Base-by-base conservation (phyloP, 2,797 vertebrate species). In the Podarcis lilfordi region DNA sequence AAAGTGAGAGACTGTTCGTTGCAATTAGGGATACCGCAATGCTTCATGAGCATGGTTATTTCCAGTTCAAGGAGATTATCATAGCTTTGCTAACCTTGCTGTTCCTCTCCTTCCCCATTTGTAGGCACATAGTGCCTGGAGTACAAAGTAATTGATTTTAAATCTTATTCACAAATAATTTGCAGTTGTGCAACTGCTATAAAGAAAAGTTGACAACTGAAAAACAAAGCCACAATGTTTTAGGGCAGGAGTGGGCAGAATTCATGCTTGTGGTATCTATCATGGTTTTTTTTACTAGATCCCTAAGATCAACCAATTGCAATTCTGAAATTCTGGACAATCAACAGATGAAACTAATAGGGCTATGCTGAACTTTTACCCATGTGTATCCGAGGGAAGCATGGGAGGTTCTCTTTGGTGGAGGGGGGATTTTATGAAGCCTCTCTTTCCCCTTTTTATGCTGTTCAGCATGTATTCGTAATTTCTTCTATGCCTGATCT, bases 11-110 rank as follows among this genome's bases (percentile, higher is more conserved):
- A 81, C 85, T 76, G 91, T 91, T 95, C 19, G 17, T 29, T 79
- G 29, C 72, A 45, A 91, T 89, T 89, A 68, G 6, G 50, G 25
- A 78, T 66, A 89, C 71, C 10, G 86, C 64, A 86, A 37, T 87
- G 71, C 77, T 88, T 89, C 78, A 79, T 78, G 93, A 91, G 91
- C 93, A 92, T 82, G 85, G 29, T 45, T 91, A 74, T 92, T 91
- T 93, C 35, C 79, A 90, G 88, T 88, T 94, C 92, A 91, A 95
- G 94, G 86, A 93, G 76, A 92, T 95, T 94, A 94, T 93, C 90
- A 74, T 0, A 82, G 35, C 8, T 91, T 86, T 86, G 2, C 1
- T 79, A 90, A 86, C 94, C 19, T 78, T 66, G 4, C 64, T 89
- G 25, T 93, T 86, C 92, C 50, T 92, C 66, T 19, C 21, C 71